Evolutionary conservation across 1,140 invertebrate species (phyloP).

Genomic region (Megalopta genalis): DNA sequence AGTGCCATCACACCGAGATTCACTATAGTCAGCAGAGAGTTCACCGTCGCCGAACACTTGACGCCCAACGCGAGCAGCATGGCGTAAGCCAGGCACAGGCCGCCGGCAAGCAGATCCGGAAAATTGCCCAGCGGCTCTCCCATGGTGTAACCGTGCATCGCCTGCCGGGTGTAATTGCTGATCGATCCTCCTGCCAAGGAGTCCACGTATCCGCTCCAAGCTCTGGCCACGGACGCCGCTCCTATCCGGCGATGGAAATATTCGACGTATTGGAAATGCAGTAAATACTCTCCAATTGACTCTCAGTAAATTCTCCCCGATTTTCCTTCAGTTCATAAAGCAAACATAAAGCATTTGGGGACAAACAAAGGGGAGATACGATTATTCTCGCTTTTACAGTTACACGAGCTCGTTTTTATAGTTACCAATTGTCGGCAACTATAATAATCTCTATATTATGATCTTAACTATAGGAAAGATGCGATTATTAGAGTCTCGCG

Average conservation of each 20-base stretch:
- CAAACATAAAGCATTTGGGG: too few relatives aligned
- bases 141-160: constrained; percentile 84
- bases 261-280: too few relatives aligned
- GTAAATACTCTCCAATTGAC: too few relatives aligned
- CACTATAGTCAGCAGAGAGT: constrained; percentile 89
- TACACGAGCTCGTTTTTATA: too few relatives aligned
- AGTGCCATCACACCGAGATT: constrained; percentile 88
- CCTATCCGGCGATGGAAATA: constrained; percentile 78
- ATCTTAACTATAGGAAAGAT: too few relatives aligned
- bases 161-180: constrained; percentile 87
- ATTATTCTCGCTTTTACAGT: too few relatives aligned
- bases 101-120: constrained; percentile 90
- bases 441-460: too few relatives aligned
- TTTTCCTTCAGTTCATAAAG: too few relatives aligned
- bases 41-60: constrained; percentile 92
- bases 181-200: constrained; percentile 89
- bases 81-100: constrained; percentile 87
- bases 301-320: too few relatives aligned
- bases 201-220: constrained; percentile 96
- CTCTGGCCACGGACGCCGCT: constrained; percentile 93
- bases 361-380: too few relatives aligned
- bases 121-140: constrained; percentile 87
- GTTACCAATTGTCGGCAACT: too few relatives aligned
- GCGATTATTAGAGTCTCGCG: too few relatives aligned
- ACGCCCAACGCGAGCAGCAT: constrained; percentile 89